These are phyloP conservation scores for Apocheima hispidaria DNA, from an alignment of 2,888 invertebrate species.

Conservation along the genomic window DNA sequence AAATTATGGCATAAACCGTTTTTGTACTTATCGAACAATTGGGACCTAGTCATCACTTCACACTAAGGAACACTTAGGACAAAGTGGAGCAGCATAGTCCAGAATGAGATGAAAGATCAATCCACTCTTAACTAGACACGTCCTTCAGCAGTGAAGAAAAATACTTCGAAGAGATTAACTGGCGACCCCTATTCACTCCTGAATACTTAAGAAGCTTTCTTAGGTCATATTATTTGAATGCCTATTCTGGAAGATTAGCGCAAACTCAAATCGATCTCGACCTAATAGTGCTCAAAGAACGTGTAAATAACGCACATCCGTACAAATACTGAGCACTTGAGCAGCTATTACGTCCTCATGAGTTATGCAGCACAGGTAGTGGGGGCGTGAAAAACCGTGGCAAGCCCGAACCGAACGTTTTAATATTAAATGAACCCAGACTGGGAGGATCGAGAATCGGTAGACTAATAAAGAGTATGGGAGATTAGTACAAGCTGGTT, in stretches of 20 bases:
- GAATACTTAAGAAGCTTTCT: background rate
- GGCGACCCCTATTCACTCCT: background rate
- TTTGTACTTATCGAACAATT: no score
- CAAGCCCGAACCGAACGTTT: conserved; percentile 62
- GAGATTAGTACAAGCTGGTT: background rate
- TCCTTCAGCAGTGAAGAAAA: no score
- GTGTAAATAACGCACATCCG: conserved; percentile 69
- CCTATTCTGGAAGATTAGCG: conserved; percentile 12
- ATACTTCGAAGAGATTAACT: no score
- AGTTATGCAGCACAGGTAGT: conserved; percentile 76
- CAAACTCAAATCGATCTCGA: conserved; percentile 40
- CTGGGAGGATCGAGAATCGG: conserved; percentile 62
- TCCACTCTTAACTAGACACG: no score
- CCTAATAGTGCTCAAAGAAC: conserved; percentile 68
- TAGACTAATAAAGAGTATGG: conserved; percentile 14
- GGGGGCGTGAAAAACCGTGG: conserved; percentile 79
- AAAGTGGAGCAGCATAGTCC: no score
- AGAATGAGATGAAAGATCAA: no score
- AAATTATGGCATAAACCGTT: no score
- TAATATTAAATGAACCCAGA: conserved; percentile 80
- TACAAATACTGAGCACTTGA: conserved; percentile 72
- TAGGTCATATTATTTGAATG: background rate
- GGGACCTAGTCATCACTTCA: no score
- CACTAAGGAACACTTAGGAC: no score
- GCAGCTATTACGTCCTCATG: conserved; percentile 80